Conservation (phyloP, 2,113 vertebrate species). For the Coturnix japonica region DNA sequence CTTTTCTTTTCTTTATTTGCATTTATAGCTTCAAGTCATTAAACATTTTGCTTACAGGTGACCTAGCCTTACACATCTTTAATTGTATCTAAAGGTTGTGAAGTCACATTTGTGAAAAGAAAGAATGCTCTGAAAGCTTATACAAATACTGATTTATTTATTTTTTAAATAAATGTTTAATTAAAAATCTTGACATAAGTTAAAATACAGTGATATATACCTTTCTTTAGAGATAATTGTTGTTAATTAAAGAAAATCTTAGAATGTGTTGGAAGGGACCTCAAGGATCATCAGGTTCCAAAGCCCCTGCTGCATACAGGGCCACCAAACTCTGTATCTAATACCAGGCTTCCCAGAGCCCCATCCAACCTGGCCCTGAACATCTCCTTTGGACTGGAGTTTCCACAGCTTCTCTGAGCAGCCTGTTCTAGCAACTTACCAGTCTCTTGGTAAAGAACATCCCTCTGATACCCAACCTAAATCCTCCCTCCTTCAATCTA, state of each 20-base stretch:
- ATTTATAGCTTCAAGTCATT: constrained; percentile 24
- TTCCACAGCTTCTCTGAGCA: too few species aligned
- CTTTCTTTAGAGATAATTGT: background rate
- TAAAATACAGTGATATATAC: background rate
- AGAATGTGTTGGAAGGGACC: too few species aligned
- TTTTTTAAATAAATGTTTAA: background rate
- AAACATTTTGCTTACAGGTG: constrained; percentile 38
- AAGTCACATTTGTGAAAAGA: constrained; percentile 3
- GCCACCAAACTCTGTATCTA: too few species aligned
- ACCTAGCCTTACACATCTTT: constrained; percentile 42
- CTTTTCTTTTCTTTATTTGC: background rate
- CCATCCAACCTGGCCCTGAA: too few species aligned
- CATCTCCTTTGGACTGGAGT: too few species aligned
- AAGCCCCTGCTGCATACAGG: too few species aligned
- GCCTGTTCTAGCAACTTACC: too few species aligned
- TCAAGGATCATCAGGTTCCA: too few species aligned
- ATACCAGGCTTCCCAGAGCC: too few species aligned
- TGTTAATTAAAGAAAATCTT: background rate
- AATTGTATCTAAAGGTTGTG: constrained; percentile 53
- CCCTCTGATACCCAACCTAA: too few species aligned
- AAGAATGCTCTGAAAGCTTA: background rate
- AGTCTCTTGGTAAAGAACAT: too few species aligned
- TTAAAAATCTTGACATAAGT: background rate
- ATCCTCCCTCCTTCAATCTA: too few species aligned
- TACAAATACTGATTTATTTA: background rate